Evolutionary conservation across 2,888 invertebrate species (phyloP).

Genomic region (Conchocele bisecta): DNA sequence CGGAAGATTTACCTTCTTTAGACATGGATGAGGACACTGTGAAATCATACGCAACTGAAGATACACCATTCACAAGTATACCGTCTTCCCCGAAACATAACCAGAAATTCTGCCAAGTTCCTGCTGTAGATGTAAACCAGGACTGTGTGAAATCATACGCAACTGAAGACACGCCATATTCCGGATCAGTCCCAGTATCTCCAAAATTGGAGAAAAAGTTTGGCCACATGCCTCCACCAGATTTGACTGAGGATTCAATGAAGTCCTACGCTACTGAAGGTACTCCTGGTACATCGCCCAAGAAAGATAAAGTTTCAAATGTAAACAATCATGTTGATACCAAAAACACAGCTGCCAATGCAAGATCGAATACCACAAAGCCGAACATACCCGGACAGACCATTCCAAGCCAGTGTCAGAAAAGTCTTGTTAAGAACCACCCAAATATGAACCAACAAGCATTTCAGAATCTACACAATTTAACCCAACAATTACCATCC

Average conservation of each 20-base stretch:
- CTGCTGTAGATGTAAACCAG: constrained; percentile 82
- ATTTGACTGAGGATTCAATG: constrained; percentile 84
- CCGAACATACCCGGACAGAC: background rate
- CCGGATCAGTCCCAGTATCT: constrained; percentile 92
- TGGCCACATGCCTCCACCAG: constrained; percentile 39
- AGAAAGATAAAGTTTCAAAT: constrained; percentile 86
- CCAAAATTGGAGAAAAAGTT: constrained; percentile 83
- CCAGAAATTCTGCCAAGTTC: constrained; percentile 25
- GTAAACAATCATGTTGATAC: too few relatives aligned
- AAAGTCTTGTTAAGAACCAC: background rate
- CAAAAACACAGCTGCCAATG: too few relatives aligned
- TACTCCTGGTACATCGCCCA: constrained; percentile 93
- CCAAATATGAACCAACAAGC: background rate
- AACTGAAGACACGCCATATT: constrained; percentile 95
- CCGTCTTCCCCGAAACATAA: constrained; percentile 42
- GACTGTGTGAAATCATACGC: constrained; percentile 95
- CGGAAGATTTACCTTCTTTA: constrained; percentile 24
- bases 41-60: constrained; percentile 92
- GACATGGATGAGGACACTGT: constrained; percentile 84
- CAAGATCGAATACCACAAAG: too few relatives aligned
- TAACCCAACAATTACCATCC: background rate
- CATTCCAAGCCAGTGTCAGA: background rate
- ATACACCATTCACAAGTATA: constrained; percentile 94
- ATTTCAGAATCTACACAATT: background rate
- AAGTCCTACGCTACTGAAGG: constrained; percentile 93